Conservation (phyloP, 1,140 invertebrate genomes). For the Bilobella aurantiaca region DNA sequence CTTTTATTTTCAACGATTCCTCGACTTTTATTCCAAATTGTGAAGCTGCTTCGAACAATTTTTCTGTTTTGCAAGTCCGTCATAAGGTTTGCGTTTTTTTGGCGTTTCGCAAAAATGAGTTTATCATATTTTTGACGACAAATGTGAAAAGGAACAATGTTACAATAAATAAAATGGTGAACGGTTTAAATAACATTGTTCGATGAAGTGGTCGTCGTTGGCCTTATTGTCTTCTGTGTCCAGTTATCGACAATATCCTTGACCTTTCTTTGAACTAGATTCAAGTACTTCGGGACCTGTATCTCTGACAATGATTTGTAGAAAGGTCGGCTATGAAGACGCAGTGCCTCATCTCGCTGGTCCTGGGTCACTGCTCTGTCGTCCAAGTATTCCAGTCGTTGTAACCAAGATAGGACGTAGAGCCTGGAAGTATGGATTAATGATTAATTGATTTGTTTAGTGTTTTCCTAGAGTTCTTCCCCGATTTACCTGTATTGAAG, state of each 20-base stretch:
- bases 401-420: slow-evolving; percentile 59
- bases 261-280: slow-evolving; percentile 23
- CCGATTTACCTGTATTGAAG: slow-evolving; percentile 58
- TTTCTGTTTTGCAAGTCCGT: no score
- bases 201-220: neutral
- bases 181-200: neutral
- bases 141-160: neutral
- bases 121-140: no score
- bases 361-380: slow-evolving; percentile 52
- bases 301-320: slow-evolving; percentile 35
- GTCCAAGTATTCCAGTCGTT: slow-evolving; percentile 53
- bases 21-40: no score
- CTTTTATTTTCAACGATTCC: no score
- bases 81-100: no score
- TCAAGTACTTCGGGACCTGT: slow-evolving; percentile 22
- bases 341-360: slow-evolving; percentile 49
- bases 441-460: slow-evolving; percentile 2
- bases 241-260: slow-evolving; percentile 14
- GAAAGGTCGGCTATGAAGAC: slow-evolving; percentile 50
- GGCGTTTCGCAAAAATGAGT: no score
- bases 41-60: no score
- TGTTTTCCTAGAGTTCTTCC: neutral
- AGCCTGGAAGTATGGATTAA: no score
- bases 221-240: neutral
- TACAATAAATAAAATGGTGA: neutral